Conservation (phyloP, 2,888 invertebrate species). For the Thymelicus acteon region DNA sequence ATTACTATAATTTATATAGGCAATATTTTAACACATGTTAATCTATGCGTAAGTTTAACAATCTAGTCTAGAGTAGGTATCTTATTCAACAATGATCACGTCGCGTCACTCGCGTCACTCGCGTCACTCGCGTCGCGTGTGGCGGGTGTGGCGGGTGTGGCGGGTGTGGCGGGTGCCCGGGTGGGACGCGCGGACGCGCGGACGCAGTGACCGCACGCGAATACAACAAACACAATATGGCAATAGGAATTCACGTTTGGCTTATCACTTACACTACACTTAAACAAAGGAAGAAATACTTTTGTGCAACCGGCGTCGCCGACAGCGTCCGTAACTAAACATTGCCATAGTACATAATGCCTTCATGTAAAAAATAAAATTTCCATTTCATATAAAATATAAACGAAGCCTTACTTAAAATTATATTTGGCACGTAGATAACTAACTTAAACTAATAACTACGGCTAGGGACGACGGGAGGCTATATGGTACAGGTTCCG, state of each 20-base stretch:
- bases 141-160: too few relatives aligned
- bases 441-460: conserved; percentile 58
- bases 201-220: conserved; percentile 41
- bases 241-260: conserved; percentile 81
- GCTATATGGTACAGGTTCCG: conserved; percentile 75
- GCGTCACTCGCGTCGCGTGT: too few relatives aligned
- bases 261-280: conserved; percentile 61
- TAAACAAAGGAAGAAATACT: conserved; percentile 64
- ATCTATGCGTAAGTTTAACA: conserved; percentile 84
- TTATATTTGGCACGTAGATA: conserved; percentile 70
- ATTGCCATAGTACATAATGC: conserved; percentile 72
- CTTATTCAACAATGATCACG: conserved; percentile 72
- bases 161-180: too few relatives aligned
- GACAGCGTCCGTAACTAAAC: conserved; percentile 55
- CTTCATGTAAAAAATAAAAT: conserved; percentile 69
- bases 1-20: conserved; percentile 85
- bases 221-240: conserved; percentile 77
- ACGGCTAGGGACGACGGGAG: conserved; percentile 59
- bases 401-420: conserved; percentile 68
- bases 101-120: too few relatives aligned
- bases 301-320: conserved; percentile 54
- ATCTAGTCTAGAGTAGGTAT: conserved; percentile 75
- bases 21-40: conserved; percentile 85
- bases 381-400: conserved; percentile 56
- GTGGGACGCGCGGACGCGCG: too few relatives aligned